These are phyloP conservation scores for Phrynocephalus guinanensis DNA, from an alignment of 2,797 vertebrate species.

Conservation along the genomic window DNA sequence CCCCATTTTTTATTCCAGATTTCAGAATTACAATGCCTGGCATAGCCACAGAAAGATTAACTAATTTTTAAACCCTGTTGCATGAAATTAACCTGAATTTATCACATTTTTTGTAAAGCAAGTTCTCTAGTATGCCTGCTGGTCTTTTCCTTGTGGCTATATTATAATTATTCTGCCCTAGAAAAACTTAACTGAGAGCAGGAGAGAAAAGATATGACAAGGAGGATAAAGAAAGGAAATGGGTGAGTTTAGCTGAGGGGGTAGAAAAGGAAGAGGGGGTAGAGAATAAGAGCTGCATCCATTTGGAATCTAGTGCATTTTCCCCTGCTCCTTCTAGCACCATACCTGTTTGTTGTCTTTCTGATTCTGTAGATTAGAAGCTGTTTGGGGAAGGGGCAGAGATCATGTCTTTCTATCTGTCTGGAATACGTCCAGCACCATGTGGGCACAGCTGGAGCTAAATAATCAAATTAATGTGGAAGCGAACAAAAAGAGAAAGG, in stretches of 20 bases:
- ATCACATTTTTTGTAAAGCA: constrained; percentile 66
- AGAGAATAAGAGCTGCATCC: constrained; percentile 17
- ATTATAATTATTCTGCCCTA: constrained; percentile 63
- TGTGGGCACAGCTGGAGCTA: constrained; percentile 3
- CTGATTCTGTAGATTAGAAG: constrained; percentile 11
- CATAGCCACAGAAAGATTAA: constrained; percentile 67
- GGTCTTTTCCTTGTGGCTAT: constrained; percentile 71
- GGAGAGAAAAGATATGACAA: constrained; percentile 20
- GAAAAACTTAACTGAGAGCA: constrained; percentile 53
- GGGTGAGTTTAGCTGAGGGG: background rate
- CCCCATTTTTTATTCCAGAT: background rate
- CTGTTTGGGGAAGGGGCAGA: background rate
- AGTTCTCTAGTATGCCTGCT: constrained; percentile 55
- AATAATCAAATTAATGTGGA: constrained; percentile 17
- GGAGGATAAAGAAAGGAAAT: constrained; percentile 23
- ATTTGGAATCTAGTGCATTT: background rate
- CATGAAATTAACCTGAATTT: constrained; percentile 78
- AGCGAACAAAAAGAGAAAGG: constrained; percentile 5
- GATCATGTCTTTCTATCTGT: background rate
- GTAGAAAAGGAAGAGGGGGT: background rate
- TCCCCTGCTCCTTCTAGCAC: background rate
- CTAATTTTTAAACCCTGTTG: constrained; percentile 68
- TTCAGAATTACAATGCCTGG: constrained; percentile 47
- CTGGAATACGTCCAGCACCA: background rate
- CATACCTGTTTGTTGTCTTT: constrained; percentile 12